Conservation (phyloP, 2,113 vertebrate species). For the Fregata magnificens region DNA sequence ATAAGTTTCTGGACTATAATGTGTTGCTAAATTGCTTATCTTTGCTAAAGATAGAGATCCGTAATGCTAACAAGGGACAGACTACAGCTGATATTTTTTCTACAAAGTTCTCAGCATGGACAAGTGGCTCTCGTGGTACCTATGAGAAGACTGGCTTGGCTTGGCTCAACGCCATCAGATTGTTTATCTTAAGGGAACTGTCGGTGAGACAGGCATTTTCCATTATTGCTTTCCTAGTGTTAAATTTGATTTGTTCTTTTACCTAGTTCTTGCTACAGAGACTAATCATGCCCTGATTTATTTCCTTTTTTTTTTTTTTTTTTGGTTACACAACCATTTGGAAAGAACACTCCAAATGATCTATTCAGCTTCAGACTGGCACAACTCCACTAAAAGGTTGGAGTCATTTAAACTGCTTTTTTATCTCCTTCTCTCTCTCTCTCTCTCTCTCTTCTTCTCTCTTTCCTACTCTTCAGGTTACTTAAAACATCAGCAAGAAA, state of each 20-base stretch:
- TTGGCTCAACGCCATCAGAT: neutral
- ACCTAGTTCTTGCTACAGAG: constrained; percentile 1
- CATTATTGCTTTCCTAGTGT: constrained; percentile 36
- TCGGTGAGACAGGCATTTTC: neutral
- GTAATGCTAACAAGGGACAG: neutral
- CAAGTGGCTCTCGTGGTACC: neutral
- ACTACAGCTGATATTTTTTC: neutral
- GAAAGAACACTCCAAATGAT: neutral
- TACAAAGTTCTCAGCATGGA: neutral
- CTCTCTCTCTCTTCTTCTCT: neutral
- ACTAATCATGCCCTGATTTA: constrained; percentile 26
- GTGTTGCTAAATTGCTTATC: constrained; percentile 33
- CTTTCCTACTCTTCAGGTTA: neutral
- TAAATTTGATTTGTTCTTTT: constrained; percentile 49
- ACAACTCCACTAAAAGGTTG: neutral
- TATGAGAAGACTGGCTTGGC: neutral
- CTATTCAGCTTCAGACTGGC: neutral
- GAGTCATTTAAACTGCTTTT: neutral
- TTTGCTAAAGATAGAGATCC: neutral
- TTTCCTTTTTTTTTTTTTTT: neutral
- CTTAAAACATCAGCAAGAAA: neutral
- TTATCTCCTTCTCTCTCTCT: neutral
- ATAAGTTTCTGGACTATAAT: neutral
- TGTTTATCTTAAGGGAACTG: constrained; percentile 29
- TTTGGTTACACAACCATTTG: neutral